Evolutionary conservation across 2,113 vertebrate genomes (phyloP).

Genomic region (Erinaceus europaeus): DNA sequence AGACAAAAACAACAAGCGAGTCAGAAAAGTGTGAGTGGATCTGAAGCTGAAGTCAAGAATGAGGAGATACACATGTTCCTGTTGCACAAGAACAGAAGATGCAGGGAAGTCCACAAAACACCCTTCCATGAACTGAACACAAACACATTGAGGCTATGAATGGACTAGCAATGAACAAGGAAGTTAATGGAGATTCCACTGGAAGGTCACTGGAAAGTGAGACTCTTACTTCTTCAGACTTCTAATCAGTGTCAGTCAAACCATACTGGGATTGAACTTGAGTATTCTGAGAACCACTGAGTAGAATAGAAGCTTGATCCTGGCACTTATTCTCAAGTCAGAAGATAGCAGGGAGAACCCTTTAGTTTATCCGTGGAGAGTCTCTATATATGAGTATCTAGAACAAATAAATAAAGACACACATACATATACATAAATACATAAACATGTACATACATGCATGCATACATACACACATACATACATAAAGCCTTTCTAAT

Average conservation of each 20-base stretch:
- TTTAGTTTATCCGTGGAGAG: not conserved
- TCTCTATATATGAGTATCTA: rapidly evolving
- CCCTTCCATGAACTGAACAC: not conserved
- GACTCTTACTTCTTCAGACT: not conserved
- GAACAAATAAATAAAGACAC: no score
- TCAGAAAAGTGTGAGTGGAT: not conserved
- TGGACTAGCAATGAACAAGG: not conserved
- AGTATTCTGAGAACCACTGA: not conserved
- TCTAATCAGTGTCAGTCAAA: not conserved
- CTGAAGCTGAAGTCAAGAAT: not conserved
- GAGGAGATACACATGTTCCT: not conserved
- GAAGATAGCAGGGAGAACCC: not conserved
- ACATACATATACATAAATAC: no score
- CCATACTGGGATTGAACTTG: rapidly evolving
- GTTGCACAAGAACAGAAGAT: not conserved
- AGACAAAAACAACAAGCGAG: not conserved
- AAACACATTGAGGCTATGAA: not conserved
- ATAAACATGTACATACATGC: no score
- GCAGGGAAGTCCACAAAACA: not conserved
- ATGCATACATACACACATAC: no score
- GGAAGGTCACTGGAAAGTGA: not conserved
- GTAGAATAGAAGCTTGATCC: not conserved
- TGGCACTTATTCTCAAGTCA: not conserved
- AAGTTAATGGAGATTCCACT: not conserved
- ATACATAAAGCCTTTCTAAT: no score